Conservation (phyloP, 2,797 vertebrate genomes). For the Darevskia mixta region DNA sequence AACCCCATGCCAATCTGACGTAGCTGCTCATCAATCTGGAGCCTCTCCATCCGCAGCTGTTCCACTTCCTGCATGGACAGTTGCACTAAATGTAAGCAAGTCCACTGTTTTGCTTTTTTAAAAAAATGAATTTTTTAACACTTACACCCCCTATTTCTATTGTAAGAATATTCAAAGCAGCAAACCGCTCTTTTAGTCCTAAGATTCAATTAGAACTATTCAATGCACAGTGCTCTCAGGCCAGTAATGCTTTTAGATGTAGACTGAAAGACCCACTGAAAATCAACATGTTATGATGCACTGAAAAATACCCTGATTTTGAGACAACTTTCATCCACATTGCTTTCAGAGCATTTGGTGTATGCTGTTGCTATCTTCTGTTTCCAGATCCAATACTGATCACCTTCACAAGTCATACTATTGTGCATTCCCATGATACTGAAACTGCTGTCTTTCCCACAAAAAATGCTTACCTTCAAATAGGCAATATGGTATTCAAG, state of each 20-base stretch:
- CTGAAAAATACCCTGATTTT: background rate
- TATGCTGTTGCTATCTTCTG: background rate
- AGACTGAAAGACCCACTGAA: background rate
- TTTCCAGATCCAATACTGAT: background rate
- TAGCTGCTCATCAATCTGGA: slow-evolving; percentile 97
- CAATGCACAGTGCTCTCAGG: background rate
- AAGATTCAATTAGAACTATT: background rate
- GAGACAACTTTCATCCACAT: background rate
- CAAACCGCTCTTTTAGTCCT: background rate
- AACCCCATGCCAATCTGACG: slow-evolving; percentile 96
- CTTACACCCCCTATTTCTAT: background rate
- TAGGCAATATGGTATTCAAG: slow-evolving; percentile 98
- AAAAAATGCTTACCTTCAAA: slow-evolving; percentile 88
- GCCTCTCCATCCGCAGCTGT: slow-evolving; percentile 93
- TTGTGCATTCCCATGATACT: background rate
- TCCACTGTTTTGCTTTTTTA: background rate
- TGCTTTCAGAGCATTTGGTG: background rate
- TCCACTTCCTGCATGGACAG: slow-evolving; percentile 89
- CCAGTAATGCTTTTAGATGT: background rate
- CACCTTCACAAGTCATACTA: background rate
- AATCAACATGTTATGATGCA: background rate
- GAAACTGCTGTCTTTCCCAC: background rate
- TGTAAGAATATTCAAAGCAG: background rate
- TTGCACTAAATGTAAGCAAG: slow-evolving; percentile 34
- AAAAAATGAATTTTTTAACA: background rate